Percentiles rank a stretch among this genome's conserved stretches.
phyloP scores from a whole-genome alignment of 2,888 invertebrate genomes.

The Suillia variegata region DNA sequence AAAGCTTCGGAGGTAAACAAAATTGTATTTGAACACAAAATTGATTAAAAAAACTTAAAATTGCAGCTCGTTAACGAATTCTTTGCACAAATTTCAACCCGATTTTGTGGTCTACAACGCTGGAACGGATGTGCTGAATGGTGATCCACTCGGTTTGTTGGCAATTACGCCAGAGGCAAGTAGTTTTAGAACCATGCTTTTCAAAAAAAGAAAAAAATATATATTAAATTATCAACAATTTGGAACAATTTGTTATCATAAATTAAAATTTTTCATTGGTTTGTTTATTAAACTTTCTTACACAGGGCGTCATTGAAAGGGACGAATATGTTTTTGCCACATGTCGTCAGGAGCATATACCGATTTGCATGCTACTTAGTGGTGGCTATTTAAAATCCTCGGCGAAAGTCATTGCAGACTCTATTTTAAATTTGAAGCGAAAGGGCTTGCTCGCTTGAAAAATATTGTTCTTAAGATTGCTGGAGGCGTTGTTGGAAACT shows the following conservation, averaged over 20 bases:
- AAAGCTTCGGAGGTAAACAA: slow-evolving; percentile 67
- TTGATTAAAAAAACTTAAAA: neutral
- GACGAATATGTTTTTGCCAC: slow-evolving; percentile 83
- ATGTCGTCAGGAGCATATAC: slow-evolving; percentile 69
- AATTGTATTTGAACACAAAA: neutral
- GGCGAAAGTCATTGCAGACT: slow-evolving; percentile 82
- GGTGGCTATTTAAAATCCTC: slow-evolving; percentile 83
- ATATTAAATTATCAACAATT: neutral
- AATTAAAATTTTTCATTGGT: neutral
- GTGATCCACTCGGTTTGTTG: slow-evolving; percentile 78
- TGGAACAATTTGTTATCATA: neutral
- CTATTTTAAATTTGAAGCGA: slow-evolving; percentile 76
- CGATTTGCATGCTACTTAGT: slow-evolving; percentile 86
- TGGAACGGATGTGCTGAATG: slow-evolving; percentile 83
- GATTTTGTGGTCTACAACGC: slow-evolving; percentile 90
- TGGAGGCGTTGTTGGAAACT: too few species aligned
- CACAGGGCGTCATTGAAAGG: slow-evolving; percentile 80
- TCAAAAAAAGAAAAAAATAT: neutral
- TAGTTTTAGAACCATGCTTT: neutral
- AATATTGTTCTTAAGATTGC: too few species aligned
- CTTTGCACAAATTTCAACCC: slow-evolving; percentile 74
- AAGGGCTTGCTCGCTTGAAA: slow-evolving; percentile 64
- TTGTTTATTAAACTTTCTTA: slow-evolving; percentile 29
- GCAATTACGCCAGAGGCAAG: slow-evolving; percentile 70
- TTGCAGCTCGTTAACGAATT: slow-evolving; percentile 70